Conservation (phyloP, 2,113 vertebrate species). For the Eretmochelys imbricata region DNA sequence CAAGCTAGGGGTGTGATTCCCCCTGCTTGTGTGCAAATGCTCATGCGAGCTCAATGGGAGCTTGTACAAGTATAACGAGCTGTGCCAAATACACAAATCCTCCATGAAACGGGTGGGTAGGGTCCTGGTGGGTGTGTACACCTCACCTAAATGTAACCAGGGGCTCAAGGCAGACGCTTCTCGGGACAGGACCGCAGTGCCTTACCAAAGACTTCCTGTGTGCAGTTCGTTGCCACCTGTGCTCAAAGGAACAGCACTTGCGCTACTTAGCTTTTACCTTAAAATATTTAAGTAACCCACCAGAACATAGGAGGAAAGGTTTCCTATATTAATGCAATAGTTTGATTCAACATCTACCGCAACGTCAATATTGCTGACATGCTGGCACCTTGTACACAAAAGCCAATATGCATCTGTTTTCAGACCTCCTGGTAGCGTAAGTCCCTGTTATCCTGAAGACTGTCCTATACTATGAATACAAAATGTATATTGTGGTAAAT, state of each 20-base stretch:
- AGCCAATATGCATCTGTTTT: neutral
- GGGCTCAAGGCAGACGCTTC: neutral
- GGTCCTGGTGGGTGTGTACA: neutral
- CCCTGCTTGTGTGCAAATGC: neutral
- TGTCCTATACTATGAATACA: constrained; percentile 22
- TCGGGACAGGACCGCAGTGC: neutral
- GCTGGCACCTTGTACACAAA: neutral
- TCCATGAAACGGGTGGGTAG: neutral
- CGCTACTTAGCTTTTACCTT: neutral
- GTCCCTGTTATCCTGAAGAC: constrained; percentile 25
- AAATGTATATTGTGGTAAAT: neutral
- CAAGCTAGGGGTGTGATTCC: neutral
- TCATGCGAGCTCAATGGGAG: neutral
- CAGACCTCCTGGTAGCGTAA: neutral
- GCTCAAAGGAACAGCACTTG: neutral
- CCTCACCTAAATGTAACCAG: neutral
- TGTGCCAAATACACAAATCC: neutral
- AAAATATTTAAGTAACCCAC: neutral
- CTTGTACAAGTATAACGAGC: too few relatives aligned
- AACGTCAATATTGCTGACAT: neutral
- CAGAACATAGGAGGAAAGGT: neutral
- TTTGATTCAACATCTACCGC: neutral
- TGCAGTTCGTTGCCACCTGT: neutral
- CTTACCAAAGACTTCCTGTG: neutral
- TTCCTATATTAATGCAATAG: neutral